Percentiles rank a stretch among this genome's conserved stretches.
Evolutionary conservation across 1,140 invertebrate species (phyloP).

Genomic region (Whitmania pigra): DNA sequence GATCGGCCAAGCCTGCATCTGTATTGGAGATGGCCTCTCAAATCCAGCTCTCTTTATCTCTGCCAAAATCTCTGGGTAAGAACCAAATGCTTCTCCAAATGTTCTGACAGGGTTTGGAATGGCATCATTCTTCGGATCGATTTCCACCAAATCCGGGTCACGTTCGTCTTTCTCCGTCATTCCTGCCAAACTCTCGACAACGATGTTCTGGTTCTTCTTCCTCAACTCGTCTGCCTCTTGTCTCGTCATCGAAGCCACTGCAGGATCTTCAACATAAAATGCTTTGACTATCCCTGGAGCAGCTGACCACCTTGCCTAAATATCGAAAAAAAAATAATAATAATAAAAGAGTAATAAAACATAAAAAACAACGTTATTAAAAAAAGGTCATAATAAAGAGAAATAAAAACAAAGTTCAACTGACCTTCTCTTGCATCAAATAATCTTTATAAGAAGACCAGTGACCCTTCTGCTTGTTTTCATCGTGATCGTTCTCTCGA

Average conservation of each 20-base stretch:
- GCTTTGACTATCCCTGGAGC: conserved; percentile 59
- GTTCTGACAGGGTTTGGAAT: conserved; percentile 70
- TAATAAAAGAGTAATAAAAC: neutral
- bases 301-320: conserved; percentile 30
- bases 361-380: conserved; percentile 18
- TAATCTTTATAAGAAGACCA: neutral
- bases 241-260: conserved; percentile 52
- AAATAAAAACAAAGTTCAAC: conserved; percentile 8
- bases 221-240: conserved; percentile 50
- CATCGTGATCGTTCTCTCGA: neutral
- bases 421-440: neutral
- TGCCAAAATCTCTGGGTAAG: conserved; percentile 50
- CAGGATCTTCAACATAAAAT: conserved; percentile 68
- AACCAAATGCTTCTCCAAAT: conserved; percentile 70
- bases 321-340: neutral
- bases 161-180: conserved; percentile 26
- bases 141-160: neutral
- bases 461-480: neutral
- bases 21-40: conserved; percentile 38
- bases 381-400: conserved; percentile 22
- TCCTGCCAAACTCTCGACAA: conserved; percentile 44
- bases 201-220: conserved; percentile 55
- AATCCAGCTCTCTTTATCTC: conserved; percentile 37
- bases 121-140: conserved; percentile 27
- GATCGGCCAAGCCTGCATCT: conserved; percentile 72